Base-by-base conservation (phyloP, 1,140 invertebrate species). In the Drosophila truncata region DNA sequence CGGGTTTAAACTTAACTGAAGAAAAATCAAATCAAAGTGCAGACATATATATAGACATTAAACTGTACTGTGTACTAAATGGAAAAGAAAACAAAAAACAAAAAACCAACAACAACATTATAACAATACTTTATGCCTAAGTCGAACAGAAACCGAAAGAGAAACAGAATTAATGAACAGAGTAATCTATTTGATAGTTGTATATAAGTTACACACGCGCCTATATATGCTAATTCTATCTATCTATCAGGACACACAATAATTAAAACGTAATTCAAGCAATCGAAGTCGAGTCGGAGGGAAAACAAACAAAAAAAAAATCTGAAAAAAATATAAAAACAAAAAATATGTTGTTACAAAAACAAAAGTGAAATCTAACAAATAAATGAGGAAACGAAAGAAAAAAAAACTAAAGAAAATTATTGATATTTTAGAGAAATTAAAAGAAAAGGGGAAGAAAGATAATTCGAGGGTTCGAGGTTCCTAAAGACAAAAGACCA, bases 321-420 rank as follows among this genome's bases (percentile, higher is more conserved):
- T 20, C 27, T 11, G 35, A 42, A 57, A 55, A 55, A 50, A 54
- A 50, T 13, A 74, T 37, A 62, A 44, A 50, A 52, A 52, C 44
- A 20, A 35, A 49, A 75, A 72, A 66, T 39, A 60, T 52, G 67
- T 71, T 78, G 41, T 58, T 58, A 72, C 54, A 64, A 71, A 71
- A 79, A 41, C 35, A 72, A 55, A 55, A 79, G 78, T 47, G 57
- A 65, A 59, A 79, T 71, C 69, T 72, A 71, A 72, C 66, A 60
- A 60, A 55, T 65, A 65, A 79, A 78, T 57, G 11, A 52, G 31
- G 46, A 75, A 67, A 60, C 25, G 14, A 23, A 72, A 73, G 11
- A 27, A 50, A 50, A 27, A n/a, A n/a, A 62, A 13, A 31, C 10
- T 13, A n/a, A 10, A 27, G 25, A n/a, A 29, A 27, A 27, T 9